These are phyloP conservation scores for Spinibarbus caldwelli DNA, from an alignment of 2,797 vertebrate genomes.

Conservation along the genomic window DNA sequence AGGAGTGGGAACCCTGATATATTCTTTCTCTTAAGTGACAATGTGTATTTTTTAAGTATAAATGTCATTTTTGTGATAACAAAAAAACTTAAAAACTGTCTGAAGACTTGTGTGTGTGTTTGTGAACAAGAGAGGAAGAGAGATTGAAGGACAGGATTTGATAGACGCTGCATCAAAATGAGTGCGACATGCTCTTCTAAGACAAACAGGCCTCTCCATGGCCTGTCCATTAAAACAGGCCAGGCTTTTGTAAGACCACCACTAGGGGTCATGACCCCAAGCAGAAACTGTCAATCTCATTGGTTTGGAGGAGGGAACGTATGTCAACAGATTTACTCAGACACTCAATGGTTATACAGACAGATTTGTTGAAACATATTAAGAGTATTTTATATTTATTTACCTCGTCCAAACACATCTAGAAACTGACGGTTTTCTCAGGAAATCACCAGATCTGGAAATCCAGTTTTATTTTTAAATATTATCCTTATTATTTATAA, in stretches of 20 bases:
- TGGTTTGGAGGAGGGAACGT: slow-evolving; percentile 18
- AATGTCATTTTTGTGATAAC: background rate
- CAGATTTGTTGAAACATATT: slow-evolving; percentile 18
- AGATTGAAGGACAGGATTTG: slow-evolving; percentile 46
- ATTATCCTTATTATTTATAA: background rate
- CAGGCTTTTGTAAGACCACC: slow-evolving; percentile 57
- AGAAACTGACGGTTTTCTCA: background rate
- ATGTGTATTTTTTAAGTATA: background rate
- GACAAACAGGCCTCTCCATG: slow-evolving; percentile 54
- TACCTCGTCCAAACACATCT: background rate
- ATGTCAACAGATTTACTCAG: slow-evolving; percentile 44
- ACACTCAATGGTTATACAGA: background rate
- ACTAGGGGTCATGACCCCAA: slow-evolving; percentile 59
- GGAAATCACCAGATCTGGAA: background rate
- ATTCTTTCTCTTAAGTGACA: background rate
- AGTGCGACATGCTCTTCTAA: slow-evolving; percentile 52
- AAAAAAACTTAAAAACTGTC: background rate
- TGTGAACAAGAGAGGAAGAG: slow-evolving; percentile 38
- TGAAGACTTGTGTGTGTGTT: background rate
- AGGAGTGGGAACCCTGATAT: background rate
- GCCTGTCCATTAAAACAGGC: slow-evolving; percentile 54
- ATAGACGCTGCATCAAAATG: slow-evolving; percentile 42
- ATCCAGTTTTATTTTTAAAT: background rate
- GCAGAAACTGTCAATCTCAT: slow-evolving; percentile 60
- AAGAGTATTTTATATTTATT: slow-evolving; percentile 2